phyloP scores from a whole-genome alignment of 2,113 vertebrate genomes.

The Callithrix jacchus region DNA sequence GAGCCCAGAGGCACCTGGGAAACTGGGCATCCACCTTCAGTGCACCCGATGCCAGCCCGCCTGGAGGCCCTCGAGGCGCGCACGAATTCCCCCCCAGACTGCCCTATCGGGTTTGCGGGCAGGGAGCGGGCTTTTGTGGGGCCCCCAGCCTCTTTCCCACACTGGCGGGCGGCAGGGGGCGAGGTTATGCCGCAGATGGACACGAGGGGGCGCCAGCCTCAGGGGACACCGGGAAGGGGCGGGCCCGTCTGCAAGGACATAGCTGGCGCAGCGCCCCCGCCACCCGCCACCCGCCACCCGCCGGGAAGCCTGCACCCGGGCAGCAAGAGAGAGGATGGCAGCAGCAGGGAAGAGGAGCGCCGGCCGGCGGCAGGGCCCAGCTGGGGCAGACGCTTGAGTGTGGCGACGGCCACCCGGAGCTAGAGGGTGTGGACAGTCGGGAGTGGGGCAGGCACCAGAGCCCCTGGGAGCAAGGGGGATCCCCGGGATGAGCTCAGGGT shows the following conservation, averaged over 20 bases:
- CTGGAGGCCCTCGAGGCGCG: too few relatives aligned
- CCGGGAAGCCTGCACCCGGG: neutral
- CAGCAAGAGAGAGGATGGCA: neutral
- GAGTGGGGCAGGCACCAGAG: neutral
- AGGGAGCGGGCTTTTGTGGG: neutral
- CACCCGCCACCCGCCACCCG: too few relatives aligned
- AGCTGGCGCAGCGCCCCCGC: fast-evolving
- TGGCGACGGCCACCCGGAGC: too few relatives aligned
- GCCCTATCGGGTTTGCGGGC: fast-evolving
- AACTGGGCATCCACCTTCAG: fast-evolving
- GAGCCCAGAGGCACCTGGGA: neutral
- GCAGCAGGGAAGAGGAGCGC: neutral
- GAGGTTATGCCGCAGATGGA: neutral
- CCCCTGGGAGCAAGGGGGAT: neutral
- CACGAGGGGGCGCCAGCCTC: neutral
- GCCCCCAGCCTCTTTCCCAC: too few relatives aligned
- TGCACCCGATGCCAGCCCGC: fast-evolving
- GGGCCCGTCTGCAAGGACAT: too few relatives aligned
- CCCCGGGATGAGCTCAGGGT: neutral
- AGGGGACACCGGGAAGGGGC: too few relatives aligned
- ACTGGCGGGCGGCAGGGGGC: fast-evolving
- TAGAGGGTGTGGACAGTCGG: neutral
- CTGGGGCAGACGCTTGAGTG: too few relatives aligned
- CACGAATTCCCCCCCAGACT: fast-evolving
- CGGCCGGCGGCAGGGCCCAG: neutral